Evolutionary conservation across 2,888 invertebrate genomes (phyloP).

Genomic region (Lasius fuliginosus): DNA sequence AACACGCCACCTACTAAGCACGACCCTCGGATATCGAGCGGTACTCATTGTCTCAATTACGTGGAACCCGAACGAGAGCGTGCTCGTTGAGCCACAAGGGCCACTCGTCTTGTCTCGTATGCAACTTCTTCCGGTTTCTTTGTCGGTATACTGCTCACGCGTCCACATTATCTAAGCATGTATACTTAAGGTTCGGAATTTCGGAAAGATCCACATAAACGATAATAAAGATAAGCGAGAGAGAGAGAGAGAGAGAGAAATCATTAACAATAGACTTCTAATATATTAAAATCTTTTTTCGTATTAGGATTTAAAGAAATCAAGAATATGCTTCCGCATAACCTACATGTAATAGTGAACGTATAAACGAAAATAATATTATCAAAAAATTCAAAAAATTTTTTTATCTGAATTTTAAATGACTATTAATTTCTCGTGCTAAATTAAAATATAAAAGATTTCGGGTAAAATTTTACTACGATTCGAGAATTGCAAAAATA

Average conservation of each 20-base stretch:
- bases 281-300: background rate
- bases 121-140: slow-evolving; percentile 44
- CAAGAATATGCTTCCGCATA: background rate
- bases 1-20: slow-evolving; percentile 52
- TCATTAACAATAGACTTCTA: background rate
- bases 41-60: slow-evolving; percentile 71
- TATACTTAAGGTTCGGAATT: background rate
- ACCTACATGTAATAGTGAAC: background rate
- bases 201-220: background rate
- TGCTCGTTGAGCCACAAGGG: slow-evolving; percentile 62
- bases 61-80: slow-evolving; percentile 65
- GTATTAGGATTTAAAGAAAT: background rate
- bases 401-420: background rate
- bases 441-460: background rate
- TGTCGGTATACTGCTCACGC: background rate
- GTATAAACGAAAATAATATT: background rate
- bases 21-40: slow-evolving; percentile 66
- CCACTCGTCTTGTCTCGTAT: slow-evolving; percentile 53
- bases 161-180: background rate
- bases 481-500: background rate
- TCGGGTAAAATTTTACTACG: background rate
- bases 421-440: background rate
- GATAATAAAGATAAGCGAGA: background rate
- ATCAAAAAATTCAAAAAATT: background rate
- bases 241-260: no score